phyloP scores from a whole-genome alignment of 2,113 vertebrate species.

The Zootoca vivipara region DNA sequence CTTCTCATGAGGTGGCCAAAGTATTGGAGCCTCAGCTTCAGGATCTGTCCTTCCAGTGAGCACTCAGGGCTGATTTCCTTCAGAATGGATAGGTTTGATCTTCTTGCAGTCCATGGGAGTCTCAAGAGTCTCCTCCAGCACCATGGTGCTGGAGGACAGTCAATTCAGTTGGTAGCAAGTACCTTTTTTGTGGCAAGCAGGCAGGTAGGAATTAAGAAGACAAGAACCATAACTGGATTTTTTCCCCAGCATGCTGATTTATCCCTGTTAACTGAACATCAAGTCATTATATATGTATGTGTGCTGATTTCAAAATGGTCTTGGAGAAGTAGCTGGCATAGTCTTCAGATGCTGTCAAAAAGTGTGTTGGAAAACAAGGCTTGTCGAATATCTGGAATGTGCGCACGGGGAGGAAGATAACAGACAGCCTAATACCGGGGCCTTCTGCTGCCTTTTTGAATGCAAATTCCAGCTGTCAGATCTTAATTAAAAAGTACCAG shows the following conservation, averaged over 20 bases:
- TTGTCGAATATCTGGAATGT: not conserved
- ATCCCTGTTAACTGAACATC: conserved; percentile 54
- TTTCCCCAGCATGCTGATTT: conserved; percentile 49
- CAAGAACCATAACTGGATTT: conserved; percentile 37
- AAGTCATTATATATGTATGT: conserved; percentile 40
- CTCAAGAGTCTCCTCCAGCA: too few relatives aligned
- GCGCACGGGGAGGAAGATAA: conserved; percentile 43
- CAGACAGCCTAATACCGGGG: conserved; percentile 56
- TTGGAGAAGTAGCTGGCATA: conserved; percentile 35
- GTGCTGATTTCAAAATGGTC: conserved; percentile 31
- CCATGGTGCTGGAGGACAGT: too few relatives aligned
- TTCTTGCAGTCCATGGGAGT: too few relatives aligned
- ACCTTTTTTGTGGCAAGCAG: conserved; percentile 23
- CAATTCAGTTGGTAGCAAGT: conserved; percentile 34
- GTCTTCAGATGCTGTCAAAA: not conserved
- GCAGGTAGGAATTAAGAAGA: conserved; percentile 37
- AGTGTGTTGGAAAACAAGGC: conserved; percentile 12
- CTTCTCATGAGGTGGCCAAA: too few relatives aligned
- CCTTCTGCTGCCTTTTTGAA: conserved; percentile 76
- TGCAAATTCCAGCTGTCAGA: conserved; percentile 81
- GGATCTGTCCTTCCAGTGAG: too few relatives aligned
- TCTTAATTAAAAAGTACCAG: conserved; percentile 81
- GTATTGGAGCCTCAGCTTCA: too few relatives aligned
- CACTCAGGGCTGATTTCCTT: too few relatives aligned
- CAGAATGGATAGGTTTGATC: too few relatives aligned